phyloP scores from a whole-genome alignment of 37 sponge, comb jelly and placozoan species.

The Hormiphora californensis region DNA sequence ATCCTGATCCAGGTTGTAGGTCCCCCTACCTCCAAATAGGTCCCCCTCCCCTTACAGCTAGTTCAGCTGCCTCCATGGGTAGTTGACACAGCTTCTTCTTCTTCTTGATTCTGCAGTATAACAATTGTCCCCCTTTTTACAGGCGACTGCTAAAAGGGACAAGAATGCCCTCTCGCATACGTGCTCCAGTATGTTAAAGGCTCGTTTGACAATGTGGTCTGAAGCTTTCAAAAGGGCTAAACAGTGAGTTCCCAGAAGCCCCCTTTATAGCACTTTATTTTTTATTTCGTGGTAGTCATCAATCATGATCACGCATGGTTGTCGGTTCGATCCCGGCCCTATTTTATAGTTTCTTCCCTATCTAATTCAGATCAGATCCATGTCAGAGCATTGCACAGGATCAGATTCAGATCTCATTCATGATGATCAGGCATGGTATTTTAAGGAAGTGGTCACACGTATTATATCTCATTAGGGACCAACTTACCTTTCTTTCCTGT shows the following conservation, averaged over 20 bases:
- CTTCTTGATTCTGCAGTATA: background rate
- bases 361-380: background rate
- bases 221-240: constrained; percentile 43
- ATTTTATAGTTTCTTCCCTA: too few species aligned
- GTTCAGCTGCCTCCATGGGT: too few species aligned
- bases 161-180: background rate
- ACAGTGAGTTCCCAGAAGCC: constrained; percentile 14
- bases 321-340: too few species aligned
- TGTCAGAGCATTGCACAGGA: background rate
- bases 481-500: too few species aligned
- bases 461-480: too few species aligned
- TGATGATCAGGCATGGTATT: background rate
- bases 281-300: too few species aligned
- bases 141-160: background rate
- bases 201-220: constrained; percentile 29
- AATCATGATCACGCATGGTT: too few species aligned
- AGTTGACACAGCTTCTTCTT: background rate
- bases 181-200: constrained; percentile 5
- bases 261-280: too few species aligned
- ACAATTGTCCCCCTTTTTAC: background rate
- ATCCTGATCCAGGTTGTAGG: background rate
- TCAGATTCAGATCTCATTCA: too few species aligned
- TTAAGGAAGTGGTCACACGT: too few species aligned
- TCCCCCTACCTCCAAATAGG: background rate
- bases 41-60: background rate